Percentiles rank a stretch among this genome's conserved stretches.
phyloP scores from a whole-genome alignment of 2,113 vertebrate species.

The Neogobius melanostomus region DNA sequence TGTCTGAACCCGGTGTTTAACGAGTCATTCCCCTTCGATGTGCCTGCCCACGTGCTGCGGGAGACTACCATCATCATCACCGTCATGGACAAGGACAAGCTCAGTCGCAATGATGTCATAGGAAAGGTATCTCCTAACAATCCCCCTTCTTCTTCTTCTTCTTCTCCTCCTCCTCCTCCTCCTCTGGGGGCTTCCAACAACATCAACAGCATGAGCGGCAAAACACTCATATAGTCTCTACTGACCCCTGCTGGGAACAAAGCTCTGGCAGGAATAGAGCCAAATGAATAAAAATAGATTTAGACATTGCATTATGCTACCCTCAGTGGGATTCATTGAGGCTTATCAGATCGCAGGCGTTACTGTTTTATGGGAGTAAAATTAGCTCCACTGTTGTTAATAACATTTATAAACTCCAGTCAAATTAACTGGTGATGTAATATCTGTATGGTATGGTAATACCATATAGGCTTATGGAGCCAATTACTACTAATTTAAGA shows the following conservation, averaged over 20 bases:
- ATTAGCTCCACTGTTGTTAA: not conserved
- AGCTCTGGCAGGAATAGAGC: conserved; percentile 1
- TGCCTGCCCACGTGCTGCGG: conserved; percentile 94
- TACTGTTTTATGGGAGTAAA: not conserved
- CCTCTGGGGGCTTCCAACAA: conserved; percentile 29
- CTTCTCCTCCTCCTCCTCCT: conserved; percentile 33
- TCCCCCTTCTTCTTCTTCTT: conserved; percentile 36
- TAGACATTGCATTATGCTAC: conserved; percentile 1
- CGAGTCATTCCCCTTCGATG: conserved; percentile 96
- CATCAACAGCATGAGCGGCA: conserved; percentile 30
- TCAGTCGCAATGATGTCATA: conserved; percentile 98
- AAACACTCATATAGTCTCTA: conserved; percentile 51
- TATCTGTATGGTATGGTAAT: not conserved
- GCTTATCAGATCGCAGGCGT: not conserved
- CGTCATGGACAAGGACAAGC: conserved; percentile 97
- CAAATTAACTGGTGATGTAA: not conserved
- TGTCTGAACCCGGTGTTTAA: conserved; percentile 98
- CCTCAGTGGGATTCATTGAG: not conserved
- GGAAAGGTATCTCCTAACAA: conserved; percentile 85
- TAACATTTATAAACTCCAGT: not conserved
- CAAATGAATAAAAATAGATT: conserved; percentile 1
- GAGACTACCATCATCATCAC: conserved; percentile 99
- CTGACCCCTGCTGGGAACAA: conserved; percentile 69
- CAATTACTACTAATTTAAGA: not conserved
- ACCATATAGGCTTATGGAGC: not conserved